Percentiles rank a stretch among this genome's conserved stretches.
Evolutionary conservation across 2,113 vertebrate species (phyloP).

Genomic region (Ardeotis arabs): DNA sequence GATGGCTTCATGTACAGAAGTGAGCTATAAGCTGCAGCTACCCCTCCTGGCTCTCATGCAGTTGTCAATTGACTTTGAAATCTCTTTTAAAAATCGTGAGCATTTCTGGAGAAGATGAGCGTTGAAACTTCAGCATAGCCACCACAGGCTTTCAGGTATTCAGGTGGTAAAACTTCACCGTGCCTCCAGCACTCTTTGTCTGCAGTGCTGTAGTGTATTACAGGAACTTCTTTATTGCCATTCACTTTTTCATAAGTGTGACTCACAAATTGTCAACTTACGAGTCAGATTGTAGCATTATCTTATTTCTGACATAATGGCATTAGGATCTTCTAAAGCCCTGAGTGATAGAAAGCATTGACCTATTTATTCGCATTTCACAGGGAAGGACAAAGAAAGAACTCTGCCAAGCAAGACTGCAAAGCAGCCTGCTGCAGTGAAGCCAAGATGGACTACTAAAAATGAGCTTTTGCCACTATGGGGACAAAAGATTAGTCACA

Average conservation of each 20-base stretch:
- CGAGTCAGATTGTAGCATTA: constrained; percentile 8
- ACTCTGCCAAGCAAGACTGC: neutral
- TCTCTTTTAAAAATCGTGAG: neutral
- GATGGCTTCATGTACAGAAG: neutral
- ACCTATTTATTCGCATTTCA: neutral
- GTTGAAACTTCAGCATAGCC: constrained; percentile 22
- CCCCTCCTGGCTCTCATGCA: neutral
- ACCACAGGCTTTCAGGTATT: neutral
- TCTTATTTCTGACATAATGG: constrained; percentile 5
- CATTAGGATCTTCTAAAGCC: constrained; percentile 9
- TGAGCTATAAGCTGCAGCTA: neutral
- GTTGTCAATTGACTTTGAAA: constrained; percentile 37
- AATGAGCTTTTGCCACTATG: neutral
- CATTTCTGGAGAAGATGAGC: constrained; percentile 16
- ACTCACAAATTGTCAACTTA: neutral
- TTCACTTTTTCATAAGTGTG: constrained; percentile 14
- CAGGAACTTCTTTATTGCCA: constrained; percentile 8
- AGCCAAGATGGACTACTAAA: neutral
- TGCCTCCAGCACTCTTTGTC: neutral
- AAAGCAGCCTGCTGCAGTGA: neutral
- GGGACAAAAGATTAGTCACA: neutral
- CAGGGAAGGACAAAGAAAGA: no score
- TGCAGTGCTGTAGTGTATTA: neutral
- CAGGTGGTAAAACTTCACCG: constrained; percentile 22
- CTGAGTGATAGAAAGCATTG: neutral